Evolutionary conservation across 2,113 vertebrate species (phyloP), one percentile per base, ranked within the genome.

Genomic region (Pseudorectes ferrugineus): DNA sequence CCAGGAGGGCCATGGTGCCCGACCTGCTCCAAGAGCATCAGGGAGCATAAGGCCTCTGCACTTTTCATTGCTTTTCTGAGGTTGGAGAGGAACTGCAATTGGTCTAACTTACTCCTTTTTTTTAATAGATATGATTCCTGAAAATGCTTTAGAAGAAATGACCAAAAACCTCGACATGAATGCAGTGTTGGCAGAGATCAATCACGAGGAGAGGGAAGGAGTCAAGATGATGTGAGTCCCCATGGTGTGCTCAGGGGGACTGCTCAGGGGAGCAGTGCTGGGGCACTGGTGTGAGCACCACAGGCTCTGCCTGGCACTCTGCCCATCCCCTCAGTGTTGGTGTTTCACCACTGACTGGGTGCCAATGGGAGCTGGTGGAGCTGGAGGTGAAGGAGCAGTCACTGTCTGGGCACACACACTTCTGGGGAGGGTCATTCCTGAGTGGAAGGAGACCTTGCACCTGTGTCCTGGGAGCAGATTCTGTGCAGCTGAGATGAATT

Each of bases 91-190:
- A 78, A 12, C 22, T 62, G n/a, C 18, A 40, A 7, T 43, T 72
- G 21, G n/a, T 72, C 14, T 79, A 10, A 76, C 22, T 45, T 28
- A 31, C 42, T 35, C 31, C 4, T 45, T 22, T 36, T 43, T 63
- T 51, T 25, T 6, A 51, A 48, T 92, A 99, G 99, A 99, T 92
- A 99, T 99, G 99, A 99, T 99, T 96, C 98, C 99, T 94, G 99
- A 99, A 97, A 99, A 99, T 15, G 99, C 99, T 95, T 98, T 99
- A 93, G 99, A 99, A 96, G 99, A 99, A 96, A 99, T 99, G 97
- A 99, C 99, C 29, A 99, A 99, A 98, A 99, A 99, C 98, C 99
- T 99, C 71, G 99, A 99, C 84, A 99, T 98, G 71, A 99, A 98
- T 31, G 98, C 99, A 14, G 98, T 99, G 77, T 98, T 99, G 61